phyloP scores from a whole-genome alignment of 1,140 invertebrate genomes.

The Odontomachus brunneus region DNA sequence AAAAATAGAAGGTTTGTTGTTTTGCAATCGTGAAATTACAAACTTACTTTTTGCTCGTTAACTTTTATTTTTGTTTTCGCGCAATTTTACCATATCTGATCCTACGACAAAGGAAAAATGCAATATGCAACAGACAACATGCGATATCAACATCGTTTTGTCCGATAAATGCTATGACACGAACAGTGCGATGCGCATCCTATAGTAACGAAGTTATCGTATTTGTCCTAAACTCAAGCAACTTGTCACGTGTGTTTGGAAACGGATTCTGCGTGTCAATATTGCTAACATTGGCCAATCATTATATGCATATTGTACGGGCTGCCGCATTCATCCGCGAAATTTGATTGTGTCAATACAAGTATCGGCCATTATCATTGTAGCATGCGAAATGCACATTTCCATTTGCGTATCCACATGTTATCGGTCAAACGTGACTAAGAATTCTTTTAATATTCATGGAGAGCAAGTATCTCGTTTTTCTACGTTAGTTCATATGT shows the following conservation, averaged over 20 bases:
- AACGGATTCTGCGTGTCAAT: constrained; percentile 45
- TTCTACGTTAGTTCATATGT: too few species aligned
- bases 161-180: constrained; percentile 47
- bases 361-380: constrained; percentile 3
- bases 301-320: constrained; percentile 48
- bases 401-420: background rate
- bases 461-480: background rate
- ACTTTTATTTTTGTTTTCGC: background rate
- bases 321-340: constrained; percentile 24
- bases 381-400: background rate
- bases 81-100: background rate
- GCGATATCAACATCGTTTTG: constrained; percentile 23
- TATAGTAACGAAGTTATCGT: constrained; percentile 51
- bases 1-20: too few species aligned
- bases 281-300: constrained; percentile 44
- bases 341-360: constrained; percentile 43
- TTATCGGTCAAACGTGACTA: background rate
- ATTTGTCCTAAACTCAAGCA: constrained; percentile 31
- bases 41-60: too few species aligned
- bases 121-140: constrained; percentile 27
- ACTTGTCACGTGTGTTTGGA: constrained; percentile 46
- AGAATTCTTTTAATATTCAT: background rate
- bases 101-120: background rate
- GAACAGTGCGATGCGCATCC: constrained; percentile 24
- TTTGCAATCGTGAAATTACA: too few species aligned